Conservation (phyloP, 2,797 vertebrate species). For the Anabacerthia variegaticeps region DNA sequence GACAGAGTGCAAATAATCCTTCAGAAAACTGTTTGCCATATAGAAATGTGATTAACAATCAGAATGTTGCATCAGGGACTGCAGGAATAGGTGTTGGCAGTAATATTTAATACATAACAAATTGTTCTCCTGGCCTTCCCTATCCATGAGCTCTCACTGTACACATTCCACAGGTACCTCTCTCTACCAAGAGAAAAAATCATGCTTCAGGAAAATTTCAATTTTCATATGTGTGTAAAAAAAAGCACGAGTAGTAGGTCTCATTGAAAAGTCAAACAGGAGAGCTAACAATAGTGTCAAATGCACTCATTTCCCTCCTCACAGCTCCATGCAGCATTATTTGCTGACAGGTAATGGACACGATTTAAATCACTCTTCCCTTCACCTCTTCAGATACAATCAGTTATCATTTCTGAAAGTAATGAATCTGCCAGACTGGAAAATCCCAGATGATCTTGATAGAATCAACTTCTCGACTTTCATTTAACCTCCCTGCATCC, state of each 20-base stretch:
- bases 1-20: conserved; percentile 4
- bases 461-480: conserved; percentile 58
- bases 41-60: conserved; percentile 49
- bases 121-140: background rate
- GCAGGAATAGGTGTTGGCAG: background rate
- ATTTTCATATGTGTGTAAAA: background rate
- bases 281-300: background rate
- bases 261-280: background rate
- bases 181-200: background rate
- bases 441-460: conserved; percentile 55
- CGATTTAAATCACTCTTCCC: conserved; percentile 36
- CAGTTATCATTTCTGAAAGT: conserved; percentile 64
- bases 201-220: too few relatives aligned
- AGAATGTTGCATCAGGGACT: background rate
- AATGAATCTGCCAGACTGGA: conserved; percentile 62
- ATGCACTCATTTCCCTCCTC: background rate
- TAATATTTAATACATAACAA: background rate
- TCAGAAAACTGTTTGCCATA: background rate
- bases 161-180: background rate
- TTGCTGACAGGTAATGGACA: conserved; percentile 56
- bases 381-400: conserved; percentile 56
- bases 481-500: conserved; percentile 53
- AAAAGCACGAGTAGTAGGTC: background rate
- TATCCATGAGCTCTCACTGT: background rate
- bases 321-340: background rate